Evolutionary conservation across 2,888 invertebrate species (phyloP), one percentile per base, ranked within the genome.

Genomic region (Drosophila ustulata): DNA sequence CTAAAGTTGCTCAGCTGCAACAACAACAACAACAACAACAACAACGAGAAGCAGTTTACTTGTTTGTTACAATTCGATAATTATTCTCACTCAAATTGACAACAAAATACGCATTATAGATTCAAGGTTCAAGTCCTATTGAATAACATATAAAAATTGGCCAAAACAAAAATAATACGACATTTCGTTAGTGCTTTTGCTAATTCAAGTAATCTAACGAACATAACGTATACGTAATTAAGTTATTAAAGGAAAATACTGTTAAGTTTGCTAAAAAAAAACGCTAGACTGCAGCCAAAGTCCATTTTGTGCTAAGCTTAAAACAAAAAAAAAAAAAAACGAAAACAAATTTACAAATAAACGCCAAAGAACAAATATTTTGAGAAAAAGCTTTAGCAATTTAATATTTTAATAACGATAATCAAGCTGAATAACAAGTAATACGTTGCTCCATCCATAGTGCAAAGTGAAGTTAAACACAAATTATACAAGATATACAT

Each of bases 261-360:
- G 28, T 62, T 65, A 55, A 65, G 66, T 70, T 78, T 77, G 62
- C 59, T 25, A 70, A 68, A 64, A 70, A 68, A 64, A 45, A 64
- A 61, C 64, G 72, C 63, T 68, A 73, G 59, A 73, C 39, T 51
- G 56, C 43, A 61, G 51, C 58, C 30, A 57, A 61, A 62, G 78
- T 77, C 72, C 72, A 73, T 78, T 75, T 80, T 78, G 66, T 76
- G 79, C 65, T 68, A 71, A 64, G 70, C 72, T 77, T 76, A 65
- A 66, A 52, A 51, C 66, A 41, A 13, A 46, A 52, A 43, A 18
- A 37, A 41, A 13, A 46, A 52, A 43, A 18, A 37, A 53, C 34
- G 9, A 34, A 49, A 37, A 11, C 37, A 56, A 37, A 47, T 55
- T 45, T 58, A 72, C 39, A 55, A 53, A 43, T 37, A 64, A 51